Percentiles rank a stretch among this genome's conserved stretches.
Evolutionary conservation across 2,797 vertebrate species (phyloP).

Genomic region (Oreonectes daqikongensis): DNA sequence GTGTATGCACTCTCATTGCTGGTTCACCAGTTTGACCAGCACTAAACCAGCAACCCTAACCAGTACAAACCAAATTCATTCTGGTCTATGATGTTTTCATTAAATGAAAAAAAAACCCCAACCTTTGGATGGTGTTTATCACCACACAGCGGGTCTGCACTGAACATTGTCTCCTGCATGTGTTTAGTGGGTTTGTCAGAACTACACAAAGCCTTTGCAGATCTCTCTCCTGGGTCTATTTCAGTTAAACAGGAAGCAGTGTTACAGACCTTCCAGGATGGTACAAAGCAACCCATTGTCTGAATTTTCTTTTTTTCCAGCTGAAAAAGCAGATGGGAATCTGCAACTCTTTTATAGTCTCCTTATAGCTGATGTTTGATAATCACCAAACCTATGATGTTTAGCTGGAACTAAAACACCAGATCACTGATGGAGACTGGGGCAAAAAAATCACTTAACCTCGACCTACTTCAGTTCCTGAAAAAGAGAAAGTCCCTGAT

Average conservation of each 20-base stretch:
- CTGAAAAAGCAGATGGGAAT: slow-evolving; percentile 61
- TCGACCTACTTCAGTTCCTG: background rate
- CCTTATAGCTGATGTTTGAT: slow-evolving; percentile 35
- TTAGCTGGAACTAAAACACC: slow-evolving; percentile 43
- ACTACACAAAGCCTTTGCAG: slow-evolving; percentile 30
- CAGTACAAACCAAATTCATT: too few relatives aligned
- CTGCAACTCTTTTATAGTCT: slow-evolving; percentile 53
- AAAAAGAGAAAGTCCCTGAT: background rate
- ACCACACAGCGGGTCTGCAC: slow-evolving; percentile 26
- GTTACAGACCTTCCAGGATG: slow-evolving; percentile 50
- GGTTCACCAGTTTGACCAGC: too few relatives aligned
- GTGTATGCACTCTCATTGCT: too few relatives aligned
- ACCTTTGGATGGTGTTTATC: slow-evolving; percentile 35
- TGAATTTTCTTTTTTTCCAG: slow-evolving; percentile 23
- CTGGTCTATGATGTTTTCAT: too few relatives aligned
- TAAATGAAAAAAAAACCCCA: slow-evolving; percentile 26
- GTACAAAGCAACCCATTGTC: slow-evolving; percentile 69
- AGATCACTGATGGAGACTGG: slow-evolving; percentile 9
- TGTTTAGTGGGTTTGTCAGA: slow-evolving; percentile 32
- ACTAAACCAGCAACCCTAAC: too few relatives aligned
- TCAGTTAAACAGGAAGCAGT: slow-evolving; percentile 61
- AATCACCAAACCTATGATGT: slow-evolving; percentile 41
- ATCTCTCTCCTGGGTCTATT: slow-evolving; percentile 47
- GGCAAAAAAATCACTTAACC: background rate
- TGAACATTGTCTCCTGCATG: slow-evolving; percentile 43